Base-by-base conservation (phyloP, 2,113 vertebrate species). In the Callospermophilus lateralis region DNA sequence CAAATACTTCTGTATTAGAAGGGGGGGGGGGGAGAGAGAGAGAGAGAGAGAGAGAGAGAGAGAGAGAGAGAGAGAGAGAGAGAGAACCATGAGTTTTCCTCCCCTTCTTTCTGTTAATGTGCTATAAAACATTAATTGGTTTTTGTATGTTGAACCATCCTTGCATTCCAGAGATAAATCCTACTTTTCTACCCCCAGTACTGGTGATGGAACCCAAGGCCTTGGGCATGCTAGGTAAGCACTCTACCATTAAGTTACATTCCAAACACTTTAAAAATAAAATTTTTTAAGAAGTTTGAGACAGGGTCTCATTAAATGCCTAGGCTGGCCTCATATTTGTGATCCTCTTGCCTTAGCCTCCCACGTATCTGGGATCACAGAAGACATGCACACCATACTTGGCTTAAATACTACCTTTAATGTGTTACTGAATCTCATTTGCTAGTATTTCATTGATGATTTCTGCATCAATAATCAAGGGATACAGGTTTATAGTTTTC, bases 111-210 rank as follows among this genome's bases (percentile, higher is more conserved):
- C 48, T 51, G 48, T 51, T 86, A 80, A 30, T 51, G 28, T 34
- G 39, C 3, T 51, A 3, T 77, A 39, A 81, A 74, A 89, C 0
- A 32, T 63, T 8, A 22, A 63, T 53, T 73, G 42, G 51, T 74
- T 90, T 92, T 93, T 67, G 68, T 65, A 37, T 68, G 13, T 34
- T 72, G 32, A 88, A 42, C 7, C 39, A 79, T 83, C 34, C 55
- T 84, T 73, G 20, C 22, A 77, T 83, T 94, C 51, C 24, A 80
- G 37, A 65, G 86, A 94, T 68, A 84, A 95, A 72, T 39, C 3
- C 28, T 53, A 79, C 45, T 77, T 63, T 63, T 63, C 26, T 28
- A 51, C 5, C 9, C 24, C 3, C 24, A 28, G 22, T 63, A 63
- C 24, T 63, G 61, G 61, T 63, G 61, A 63, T 63, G 61, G 61